A percentile compares a stretch with the other conserved stretches of the same genome.
Conservation (phyloP, 2,113 vertebrate genomes). For the Phalacrocorax carbo region DNA sequence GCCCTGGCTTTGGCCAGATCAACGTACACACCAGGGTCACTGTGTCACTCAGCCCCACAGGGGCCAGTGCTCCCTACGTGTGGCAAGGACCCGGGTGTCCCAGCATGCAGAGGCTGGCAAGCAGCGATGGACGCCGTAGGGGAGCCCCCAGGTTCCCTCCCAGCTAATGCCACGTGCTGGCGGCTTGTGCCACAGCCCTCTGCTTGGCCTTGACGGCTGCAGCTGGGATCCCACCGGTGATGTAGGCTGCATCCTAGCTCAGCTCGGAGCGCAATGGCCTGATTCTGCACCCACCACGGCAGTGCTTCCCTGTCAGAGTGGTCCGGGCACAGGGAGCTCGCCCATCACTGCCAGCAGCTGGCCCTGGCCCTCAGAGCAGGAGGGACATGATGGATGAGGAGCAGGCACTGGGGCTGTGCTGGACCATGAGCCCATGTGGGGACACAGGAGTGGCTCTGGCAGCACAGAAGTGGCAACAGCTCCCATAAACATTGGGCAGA, state of each 20-base stretch:
- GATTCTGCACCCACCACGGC: neutral
- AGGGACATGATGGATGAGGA: neutral
- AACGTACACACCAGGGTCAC: neutral
- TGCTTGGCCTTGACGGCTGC: rapidly evolving
- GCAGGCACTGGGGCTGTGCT: neutral
- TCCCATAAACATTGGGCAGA: neutral
- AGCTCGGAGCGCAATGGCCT: rapidly evolving
- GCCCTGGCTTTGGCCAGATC: neutral
- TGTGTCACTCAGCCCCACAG: rapidly evolving
- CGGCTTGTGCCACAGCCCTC: neutral
- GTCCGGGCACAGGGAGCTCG: rapidly evolving
- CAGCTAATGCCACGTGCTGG: rapidly evolving
- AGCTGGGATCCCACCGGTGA: neutral
- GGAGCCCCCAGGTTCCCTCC: neutral
- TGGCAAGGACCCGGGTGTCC: neutral
- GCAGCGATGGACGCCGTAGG: rapidly evolving
- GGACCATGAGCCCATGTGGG: rapidly evolving
- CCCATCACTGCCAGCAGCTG: neutral
- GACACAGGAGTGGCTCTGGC: neutral
- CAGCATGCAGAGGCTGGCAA: neutral
- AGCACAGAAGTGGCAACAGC: neutral
- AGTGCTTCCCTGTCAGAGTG: rapidly evolving
- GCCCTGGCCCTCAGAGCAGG: neutral
- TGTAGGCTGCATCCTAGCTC: neutral
- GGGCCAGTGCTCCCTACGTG: neutral